Conservation (phyloP, 1,140 invertebrate species). For the Anastatus disparis region DNA sequence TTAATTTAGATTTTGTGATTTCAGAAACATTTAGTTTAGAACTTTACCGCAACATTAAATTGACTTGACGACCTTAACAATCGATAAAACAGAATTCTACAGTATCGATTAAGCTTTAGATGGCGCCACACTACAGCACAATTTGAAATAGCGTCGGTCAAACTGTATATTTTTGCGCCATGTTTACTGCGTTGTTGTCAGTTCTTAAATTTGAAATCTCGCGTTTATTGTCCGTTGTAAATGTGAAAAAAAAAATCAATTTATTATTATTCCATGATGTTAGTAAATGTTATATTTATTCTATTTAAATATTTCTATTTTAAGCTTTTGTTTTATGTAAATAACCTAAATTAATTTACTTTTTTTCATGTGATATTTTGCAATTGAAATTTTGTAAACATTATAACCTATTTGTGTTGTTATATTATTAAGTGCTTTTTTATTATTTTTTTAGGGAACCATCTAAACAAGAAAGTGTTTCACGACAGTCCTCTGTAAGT, state of each 20-base stretch:
- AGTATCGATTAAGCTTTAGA: background rate
- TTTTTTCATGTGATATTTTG: background rate
- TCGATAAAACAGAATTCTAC: background rate
- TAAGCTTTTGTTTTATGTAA: background rate
- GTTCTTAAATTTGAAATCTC: constrained; percentile 25
- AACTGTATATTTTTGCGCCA: background rate
- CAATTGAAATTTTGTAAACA: too few species aligned
- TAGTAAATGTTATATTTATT: background rate
- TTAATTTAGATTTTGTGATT: too few species aligned
- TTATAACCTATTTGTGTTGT: too few species aligned
- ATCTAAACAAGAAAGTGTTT: constrained; percentile 35
- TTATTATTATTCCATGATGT: background rate
- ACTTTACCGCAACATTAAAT: too few species aligned
- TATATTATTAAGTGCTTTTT: background rate
- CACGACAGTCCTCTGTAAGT: constrained; percentile 38
- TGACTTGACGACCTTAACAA: too few species aligned
- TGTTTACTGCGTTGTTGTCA: background rate
- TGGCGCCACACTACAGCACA: background rate
- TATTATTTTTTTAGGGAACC: constrained; percentile 24
- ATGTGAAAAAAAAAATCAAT: background rate
- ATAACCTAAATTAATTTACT: background rate
- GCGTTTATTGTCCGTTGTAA: background rate
- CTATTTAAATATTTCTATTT: background rate
- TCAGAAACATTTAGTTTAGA: too few species aligned
- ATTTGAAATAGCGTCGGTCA: too few species aligned